Evolutionary conservation across 2,113 vertebrate genomes (phyloP).

Genomic region (Grantiella picta): DNA sequence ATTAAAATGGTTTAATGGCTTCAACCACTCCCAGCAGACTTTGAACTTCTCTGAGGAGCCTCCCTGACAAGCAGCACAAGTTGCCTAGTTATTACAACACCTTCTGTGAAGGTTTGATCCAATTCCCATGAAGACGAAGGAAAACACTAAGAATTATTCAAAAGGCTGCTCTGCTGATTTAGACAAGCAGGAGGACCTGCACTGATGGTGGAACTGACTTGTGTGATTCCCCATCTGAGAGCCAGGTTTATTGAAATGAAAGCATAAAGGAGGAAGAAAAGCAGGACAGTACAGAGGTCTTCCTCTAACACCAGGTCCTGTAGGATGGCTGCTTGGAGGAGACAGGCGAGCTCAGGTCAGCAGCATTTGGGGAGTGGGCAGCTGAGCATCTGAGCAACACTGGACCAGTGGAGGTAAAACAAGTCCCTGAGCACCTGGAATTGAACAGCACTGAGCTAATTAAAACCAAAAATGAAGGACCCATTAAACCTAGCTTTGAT

Average conservation of each 20-base stretch:
- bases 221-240: neutral
- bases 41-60: neutral
- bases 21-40: neutral
- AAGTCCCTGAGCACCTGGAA: neutral
- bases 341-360: neutral
- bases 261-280: neutral
- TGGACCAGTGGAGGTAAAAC: neutral
- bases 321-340: neutral
- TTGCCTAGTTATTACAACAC: neutral
- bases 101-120: neutral
- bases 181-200: fast-evolving
- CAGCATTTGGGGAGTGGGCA: neutral
- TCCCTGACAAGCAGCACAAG: neutral
- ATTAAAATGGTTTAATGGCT: neutral
- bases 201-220: neutral
- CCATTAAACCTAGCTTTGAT: neutral
- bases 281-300: neutral
- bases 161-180: neutral
- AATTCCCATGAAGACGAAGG: neutral
- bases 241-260: neutral
- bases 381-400: neutral
- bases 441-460: neutral
- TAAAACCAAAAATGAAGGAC: neutral
- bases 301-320: neutral
- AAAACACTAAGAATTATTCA: neutral